Evolutionary conservation across 1,140 invertebrate species (phyloP).

Genomic region (Lordiphosa mommai): DNA sequence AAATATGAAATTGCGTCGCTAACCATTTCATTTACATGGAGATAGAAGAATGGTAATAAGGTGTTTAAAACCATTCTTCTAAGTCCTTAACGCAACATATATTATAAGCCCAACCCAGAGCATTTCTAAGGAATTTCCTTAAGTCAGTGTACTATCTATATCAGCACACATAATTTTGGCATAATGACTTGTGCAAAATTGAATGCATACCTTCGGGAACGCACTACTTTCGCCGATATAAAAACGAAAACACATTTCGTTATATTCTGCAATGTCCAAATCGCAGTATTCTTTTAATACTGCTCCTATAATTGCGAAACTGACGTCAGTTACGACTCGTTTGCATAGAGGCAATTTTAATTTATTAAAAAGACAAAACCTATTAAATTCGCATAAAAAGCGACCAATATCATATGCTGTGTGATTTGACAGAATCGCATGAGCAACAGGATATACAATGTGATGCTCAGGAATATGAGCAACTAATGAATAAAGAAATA

Average conservation of each 20-base stretch:
- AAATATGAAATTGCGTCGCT: too few species aligned
- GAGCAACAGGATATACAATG: neutral
- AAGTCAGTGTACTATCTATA: too few species aligned
- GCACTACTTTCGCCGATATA: neutral
- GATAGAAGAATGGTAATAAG: neutral
- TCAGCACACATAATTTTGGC: too few species aligned
- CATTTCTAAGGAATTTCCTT: neutral
- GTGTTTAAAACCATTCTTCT: neutral
- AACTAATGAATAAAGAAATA: too few species aligned
- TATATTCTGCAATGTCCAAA: too few species aligned
- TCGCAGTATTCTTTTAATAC: too few species aligned
- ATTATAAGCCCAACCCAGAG: neutral
- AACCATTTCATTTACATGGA: too few species aligned
- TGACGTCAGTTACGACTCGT: too few species aligned
- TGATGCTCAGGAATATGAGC: neutral
- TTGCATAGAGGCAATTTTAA: neutral
- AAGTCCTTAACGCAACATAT: too few species aligned
- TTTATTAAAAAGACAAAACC: neutral
- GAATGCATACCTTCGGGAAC: neutral
- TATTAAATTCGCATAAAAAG: neutral
- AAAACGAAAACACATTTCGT: neutral
- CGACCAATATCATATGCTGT: too few species aligned
- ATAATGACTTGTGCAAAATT: too few species aligned
- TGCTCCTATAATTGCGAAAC: too few species aligned
- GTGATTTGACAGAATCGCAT: neutral